These are phyloP conservation scores for Tangachromis dhanisi DNA, from an alignment of 2,113 vertebrate species.

Conservation along the genomic window DNA sequence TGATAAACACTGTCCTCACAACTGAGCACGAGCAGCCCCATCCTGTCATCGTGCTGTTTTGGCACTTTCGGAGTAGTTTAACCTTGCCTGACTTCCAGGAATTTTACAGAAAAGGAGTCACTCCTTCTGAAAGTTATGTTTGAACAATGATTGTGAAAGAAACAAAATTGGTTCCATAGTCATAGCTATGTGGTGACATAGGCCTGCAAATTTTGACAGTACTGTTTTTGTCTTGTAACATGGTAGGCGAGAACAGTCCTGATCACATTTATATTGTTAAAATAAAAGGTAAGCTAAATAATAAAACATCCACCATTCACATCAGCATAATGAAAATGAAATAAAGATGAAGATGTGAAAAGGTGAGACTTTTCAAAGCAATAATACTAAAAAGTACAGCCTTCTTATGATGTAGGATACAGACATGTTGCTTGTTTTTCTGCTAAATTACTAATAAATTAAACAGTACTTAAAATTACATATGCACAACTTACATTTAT, in stretches of 20 bases:
- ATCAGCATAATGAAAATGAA: background rate
- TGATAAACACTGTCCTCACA: background rate
- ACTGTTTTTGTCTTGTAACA: background rate
- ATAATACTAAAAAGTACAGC: background rate
- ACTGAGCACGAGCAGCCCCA: background rate
- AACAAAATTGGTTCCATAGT: background rate
- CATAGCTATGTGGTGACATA: background rate
- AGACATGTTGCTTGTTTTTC: background rate
- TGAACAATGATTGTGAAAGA: background rate
- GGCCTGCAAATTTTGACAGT: background rate
- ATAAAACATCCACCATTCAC: background rate
- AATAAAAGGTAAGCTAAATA: background rate
- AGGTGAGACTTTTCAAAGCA: background rate
- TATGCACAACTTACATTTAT: background rate
- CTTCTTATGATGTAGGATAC: background rate
- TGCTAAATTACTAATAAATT: background rate
- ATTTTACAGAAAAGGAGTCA: background rate
- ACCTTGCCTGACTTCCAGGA: background rate
- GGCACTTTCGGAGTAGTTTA: background rate
- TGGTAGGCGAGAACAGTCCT: background rate
- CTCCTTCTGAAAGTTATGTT: background rate
- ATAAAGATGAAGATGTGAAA: background rate
- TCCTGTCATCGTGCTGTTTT: background rate
- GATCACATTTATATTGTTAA: background rate
- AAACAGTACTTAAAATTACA: background rate